A percentile compares a stretch with the other conserved stretches of the same genome.
These are phyloP conservation scores for Xylocopa sonorina DNA, from an alignment of 1,140 invertebrate species.

Conservation along the genomic window DNA sequence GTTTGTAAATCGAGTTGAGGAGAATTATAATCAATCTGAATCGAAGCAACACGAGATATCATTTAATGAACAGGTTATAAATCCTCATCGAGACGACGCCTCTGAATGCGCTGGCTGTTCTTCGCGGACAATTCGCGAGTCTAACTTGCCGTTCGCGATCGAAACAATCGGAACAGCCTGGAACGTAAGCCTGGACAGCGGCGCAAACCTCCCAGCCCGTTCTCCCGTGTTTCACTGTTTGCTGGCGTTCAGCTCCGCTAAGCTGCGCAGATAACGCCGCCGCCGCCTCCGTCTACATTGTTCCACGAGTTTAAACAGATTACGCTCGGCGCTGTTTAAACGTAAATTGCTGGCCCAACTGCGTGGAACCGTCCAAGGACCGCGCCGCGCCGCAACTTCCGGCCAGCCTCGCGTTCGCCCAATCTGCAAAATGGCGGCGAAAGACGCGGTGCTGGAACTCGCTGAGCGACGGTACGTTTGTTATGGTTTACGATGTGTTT, in stretches of 20 bases:
- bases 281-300: slow-evolving; percentile 73
- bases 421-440: neutral
- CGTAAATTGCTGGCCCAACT: slow-evolving; percentile 75
- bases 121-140: slow-evolving; percentile 23
- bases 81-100: neutral
- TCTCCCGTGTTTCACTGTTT: slow-evolving; percentile 73
- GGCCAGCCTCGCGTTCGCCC: neutral
- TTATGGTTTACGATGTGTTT: no score
- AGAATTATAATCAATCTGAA: no score
- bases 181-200: slow-evolving; percentile 37
- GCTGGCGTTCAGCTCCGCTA: slow-evolving; percentile 74
- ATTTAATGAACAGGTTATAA: no score
- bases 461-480: no score
- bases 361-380: slow-evolving; percentile 29
- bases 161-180: slow-evolving; percentile 49
- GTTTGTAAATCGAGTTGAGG: no score
- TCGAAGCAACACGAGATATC: no score
- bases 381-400: neutral
- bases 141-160: slow-evolving; percentile 17
- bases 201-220: slow-evolving; percentile 62
- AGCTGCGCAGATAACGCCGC: slow-evolving; percentile 75
- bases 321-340: slow-evolving; percentile 76
- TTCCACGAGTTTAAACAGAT: slow-evolving; percentile 80
- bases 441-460: neutral
- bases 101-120: neutral